These are phyloP conservation scores for Novumbra hubbsi DNA, from an alignment of 2,797 vertebrate species.

Conservation along the genomic window DNA sequence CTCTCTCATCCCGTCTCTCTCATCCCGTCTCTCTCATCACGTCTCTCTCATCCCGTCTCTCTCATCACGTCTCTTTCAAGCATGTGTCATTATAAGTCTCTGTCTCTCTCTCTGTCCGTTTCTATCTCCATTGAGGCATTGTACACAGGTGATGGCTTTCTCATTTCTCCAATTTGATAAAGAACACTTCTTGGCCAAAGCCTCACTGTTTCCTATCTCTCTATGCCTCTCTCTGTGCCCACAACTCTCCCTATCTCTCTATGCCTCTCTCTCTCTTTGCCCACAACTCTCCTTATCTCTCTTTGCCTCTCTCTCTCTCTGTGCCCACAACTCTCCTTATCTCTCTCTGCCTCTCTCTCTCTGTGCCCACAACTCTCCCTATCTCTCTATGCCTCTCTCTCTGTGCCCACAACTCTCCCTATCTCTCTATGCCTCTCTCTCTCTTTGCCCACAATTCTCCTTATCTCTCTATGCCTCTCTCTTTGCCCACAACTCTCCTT, in stretches of 20 bases:
- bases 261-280: neutral
- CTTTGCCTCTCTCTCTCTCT: too few species aligned
- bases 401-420: too few species aligned
- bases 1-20: neutral
- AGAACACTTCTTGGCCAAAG: neutral
- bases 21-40: neutral
- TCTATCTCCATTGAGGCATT: neutral
- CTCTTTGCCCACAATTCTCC: neutral
- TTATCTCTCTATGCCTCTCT: too few species aligned
- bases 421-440: too few species aligned
- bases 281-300: neutral
- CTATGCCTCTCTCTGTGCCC: neutral
- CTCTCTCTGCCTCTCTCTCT: too few species aligned
- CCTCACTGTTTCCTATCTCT: neutral
- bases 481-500: too few species aligned
- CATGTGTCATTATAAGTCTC: neutral
- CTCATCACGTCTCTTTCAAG: neutral
- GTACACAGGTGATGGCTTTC: neutral
- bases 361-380: too few species aligned
- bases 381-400: too few species aligned
- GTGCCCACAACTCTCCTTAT: too few species aligned
- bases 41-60: neutral
- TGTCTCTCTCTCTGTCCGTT: neutral
- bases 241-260: neutral
- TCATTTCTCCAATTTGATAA: neutral